Evolutionary conservation across 1,140 invertebrate genomes (phyloP).

Genomic region (Bilobella aurantiaca): DNA sequence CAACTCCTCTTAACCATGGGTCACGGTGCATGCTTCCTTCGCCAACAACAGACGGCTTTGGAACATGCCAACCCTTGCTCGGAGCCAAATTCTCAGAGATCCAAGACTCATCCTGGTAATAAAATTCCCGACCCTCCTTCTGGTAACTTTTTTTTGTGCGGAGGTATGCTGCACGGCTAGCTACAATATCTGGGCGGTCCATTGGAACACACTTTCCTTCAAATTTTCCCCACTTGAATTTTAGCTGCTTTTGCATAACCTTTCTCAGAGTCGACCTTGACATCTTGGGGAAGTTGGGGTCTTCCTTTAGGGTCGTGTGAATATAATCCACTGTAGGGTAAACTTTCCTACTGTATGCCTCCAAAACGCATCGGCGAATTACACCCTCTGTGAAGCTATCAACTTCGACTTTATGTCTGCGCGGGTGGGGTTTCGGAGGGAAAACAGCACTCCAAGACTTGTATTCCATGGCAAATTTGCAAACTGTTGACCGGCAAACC

Average conservation of each 20-base stretch:
- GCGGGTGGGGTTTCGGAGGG: neutral
- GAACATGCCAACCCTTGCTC: neutral
- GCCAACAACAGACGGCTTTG: neutral
- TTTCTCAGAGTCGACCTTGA: neutral
- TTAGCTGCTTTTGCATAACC: slow-evolving; percentile 1
- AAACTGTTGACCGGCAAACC: neutral
- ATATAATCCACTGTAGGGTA: neutral
- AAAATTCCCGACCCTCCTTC: neutral
- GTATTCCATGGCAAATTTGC: neutral
- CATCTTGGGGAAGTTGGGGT: slow-evolving; percentile 9
- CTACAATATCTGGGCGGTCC: slow-evolving; percentile 2
- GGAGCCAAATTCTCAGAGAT: neutral
- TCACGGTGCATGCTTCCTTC: neutral
- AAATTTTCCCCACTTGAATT: slow-evolving; percentile 5
- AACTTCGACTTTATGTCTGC: neutral
- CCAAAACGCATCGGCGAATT: neutral
- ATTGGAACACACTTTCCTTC: slow-evolving; percentile 8
- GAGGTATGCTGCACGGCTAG: neutral
- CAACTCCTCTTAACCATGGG: neutral
- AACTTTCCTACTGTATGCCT: neutral
- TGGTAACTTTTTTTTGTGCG: neutral
- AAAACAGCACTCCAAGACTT: too few species aligned
- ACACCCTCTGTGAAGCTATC: slow-evolving; percentile 11
- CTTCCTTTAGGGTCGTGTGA: neutral
- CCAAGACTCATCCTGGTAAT: slow-evolving; percentile 8